These are phyloP conservation scores for Drosophila flavopinicola DNA, from an alignment of 2,888 invertebrate genomes.

Conservation along the genomic window DNA sequence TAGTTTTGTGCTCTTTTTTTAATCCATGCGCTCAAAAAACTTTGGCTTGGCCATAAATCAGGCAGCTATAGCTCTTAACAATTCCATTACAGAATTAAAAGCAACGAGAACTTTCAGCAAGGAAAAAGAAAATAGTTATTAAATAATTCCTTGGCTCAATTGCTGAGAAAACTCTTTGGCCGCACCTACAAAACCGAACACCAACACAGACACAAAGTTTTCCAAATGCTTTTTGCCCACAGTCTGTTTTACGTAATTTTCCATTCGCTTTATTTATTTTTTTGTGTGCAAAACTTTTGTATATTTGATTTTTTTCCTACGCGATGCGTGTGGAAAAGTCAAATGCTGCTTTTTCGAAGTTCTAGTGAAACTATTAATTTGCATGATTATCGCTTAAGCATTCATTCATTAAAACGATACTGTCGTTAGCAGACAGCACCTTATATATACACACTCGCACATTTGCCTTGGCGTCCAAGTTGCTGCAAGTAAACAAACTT, in stretches of 20 bases:
- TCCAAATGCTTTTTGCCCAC: constrained; percentile 11
- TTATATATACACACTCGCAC: not conserved
- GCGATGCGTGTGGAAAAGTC: constrained; percentile 33
- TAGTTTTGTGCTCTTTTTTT: constrained; percentile 19
- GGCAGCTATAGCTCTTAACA: constrained; percentile 48
- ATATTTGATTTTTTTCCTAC: constrained; percentile 9
- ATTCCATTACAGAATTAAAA: constrained; percentile 77
- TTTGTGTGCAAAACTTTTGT: constrained; percentile 40
- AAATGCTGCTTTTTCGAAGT: constrained; percentile 32
- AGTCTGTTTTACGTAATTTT: constrained; percentile 16
- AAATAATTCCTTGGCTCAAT: constrained; percentile 72
- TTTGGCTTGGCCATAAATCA: constrained; percentile 64
- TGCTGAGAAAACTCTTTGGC: constrained; percentile 58
- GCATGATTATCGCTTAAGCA: constrained; percentile 81
- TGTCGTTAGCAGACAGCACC: constrained; percentile 47
- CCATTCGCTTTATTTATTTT: constrained; percentile 10
- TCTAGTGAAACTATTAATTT: constrained; percentile 76
- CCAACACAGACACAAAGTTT: constrained; percentile 48
- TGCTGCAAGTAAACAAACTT: constrained; percentile 78
- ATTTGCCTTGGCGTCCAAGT: constrained; percentile 26
- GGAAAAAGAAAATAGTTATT: constrained; percentile 61
- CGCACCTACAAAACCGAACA: constrained; percentile 55
- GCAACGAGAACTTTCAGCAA: constrained; percentile 52
- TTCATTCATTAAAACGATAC: constrained; percentile 72
- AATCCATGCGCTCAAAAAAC: constrained; percentile 36